Percentiles rank a stretch among this genome's conserved stretches.
phyloP scores from a whole-genome alignment of 2,888 invertebrate species.

The Tetragonisca angustula region DNA sequence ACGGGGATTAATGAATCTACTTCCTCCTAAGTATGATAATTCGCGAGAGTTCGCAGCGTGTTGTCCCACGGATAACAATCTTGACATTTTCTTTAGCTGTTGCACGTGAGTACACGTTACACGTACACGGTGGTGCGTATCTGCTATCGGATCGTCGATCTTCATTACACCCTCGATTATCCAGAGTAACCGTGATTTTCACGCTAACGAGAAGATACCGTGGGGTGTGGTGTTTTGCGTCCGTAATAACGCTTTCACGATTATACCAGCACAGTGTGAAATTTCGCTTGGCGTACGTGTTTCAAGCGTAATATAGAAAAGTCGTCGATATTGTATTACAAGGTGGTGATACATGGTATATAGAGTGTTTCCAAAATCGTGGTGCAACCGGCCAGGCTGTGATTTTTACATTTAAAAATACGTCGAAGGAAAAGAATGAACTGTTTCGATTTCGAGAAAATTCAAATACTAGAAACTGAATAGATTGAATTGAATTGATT shows the following conservation, averaged over 20 bases:
- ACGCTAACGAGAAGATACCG: background rate
- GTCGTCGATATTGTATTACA: background rate
- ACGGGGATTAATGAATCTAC: slow-evolving; percentile 29
- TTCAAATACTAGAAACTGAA: too few species aligned
- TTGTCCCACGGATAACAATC: slow-evolving; percentile 28
- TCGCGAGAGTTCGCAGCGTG: slow-evolving; percentile 12
- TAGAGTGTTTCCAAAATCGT: too few species aligned
- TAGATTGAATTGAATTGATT: too few species aligned
- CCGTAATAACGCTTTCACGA: background rate
- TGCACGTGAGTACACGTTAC: slow-evolving; percentile 5
- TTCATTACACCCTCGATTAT: slow-evolving; percentile 49
- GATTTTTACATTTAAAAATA: too few species aligned
- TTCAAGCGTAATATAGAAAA: background rate
- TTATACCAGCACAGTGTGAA: background rate
- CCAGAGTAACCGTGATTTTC: slow-evolving; percentile 38
- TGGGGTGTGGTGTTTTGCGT: too few species aligned
- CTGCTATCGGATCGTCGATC: slow-evolving; percentile 54
- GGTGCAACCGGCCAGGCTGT: too few species aligned
- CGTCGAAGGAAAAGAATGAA: too few species aligned
- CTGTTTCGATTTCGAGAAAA: too few species aligned
- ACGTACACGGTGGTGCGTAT: slow-evolving; percentile 37
- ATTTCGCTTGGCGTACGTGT: background rate
- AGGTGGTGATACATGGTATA: too few species aligned
- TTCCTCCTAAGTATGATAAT: slow-evolving; percentile 29
- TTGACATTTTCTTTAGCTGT: slow-evolving; percentile 36